These are phyloP conservation scores for Pyxicephalus adspersus DNA, from an alignment of 2,113 vertebrate genomes.

Conservation along the genomic window DNA sequence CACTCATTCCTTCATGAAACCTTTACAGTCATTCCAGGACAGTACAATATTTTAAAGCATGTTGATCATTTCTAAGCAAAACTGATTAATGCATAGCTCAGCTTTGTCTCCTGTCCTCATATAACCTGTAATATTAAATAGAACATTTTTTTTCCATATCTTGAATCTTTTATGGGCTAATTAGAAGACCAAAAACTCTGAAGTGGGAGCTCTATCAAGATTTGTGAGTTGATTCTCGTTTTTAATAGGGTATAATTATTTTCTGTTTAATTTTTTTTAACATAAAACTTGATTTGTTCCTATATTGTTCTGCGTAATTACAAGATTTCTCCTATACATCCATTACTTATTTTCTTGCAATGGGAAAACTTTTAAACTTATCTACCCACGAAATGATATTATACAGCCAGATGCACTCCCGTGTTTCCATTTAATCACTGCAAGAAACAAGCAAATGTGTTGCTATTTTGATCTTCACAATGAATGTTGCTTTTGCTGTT, in stretches of 20 bases:
- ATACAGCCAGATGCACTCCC: neutral
- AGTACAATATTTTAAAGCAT: neutral
- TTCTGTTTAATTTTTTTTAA: no score
- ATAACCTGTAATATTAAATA: neutral
- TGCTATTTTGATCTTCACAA: neutral
- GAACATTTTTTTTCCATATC: neutral
- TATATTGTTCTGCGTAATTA: neutral
- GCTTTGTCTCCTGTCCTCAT: neutral
- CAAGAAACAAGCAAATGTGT: neutral
- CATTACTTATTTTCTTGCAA: neutral
- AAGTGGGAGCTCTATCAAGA: neutral
- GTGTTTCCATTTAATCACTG: slow-evolving; percentile 1
- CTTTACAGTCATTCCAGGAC: neutral
- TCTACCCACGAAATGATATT: neutral
- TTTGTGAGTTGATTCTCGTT: neutral
- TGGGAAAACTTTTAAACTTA: neutral
- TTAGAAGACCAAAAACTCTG: neutral
- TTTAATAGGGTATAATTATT: neutral
- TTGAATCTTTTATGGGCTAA: neutral
- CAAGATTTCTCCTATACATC: neutral
- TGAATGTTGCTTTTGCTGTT: neutral
- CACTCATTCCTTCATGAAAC: neutral
- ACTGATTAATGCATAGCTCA: neutral
- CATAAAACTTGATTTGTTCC: neutral
- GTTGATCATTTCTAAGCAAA: neutral